phyloP scores from a whole-genome alignment of 2,113 vertebrate species.

The Guaruba guarouba region DNA sequence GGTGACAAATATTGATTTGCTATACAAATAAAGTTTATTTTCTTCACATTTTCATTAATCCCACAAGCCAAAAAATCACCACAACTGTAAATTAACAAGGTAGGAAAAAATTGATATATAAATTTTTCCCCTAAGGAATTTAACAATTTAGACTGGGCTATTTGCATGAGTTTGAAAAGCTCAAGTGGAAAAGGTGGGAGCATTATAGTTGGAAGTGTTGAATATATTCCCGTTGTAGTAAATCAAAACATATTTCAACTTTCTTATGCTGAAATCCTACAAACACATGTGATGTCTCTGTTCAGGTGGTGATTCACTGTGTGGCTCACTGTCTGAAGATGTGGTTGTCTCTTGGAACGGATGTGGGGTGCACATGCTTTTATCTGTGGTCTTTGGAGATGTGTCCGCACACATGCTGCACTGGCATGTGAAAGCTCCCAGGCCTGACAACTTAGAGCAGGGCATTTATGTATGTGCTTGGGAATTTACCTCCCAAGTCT shows the following conservation, averaged over 20 bases:
- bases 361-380: background rate
- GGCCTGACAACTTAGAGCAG: background rate
- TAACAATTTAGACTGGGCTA: background rate
- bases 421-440: background rate
- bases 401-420: background rate
- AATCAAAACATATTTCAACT: background rate
- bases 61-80: background rate
- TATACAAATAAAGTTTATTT: background rate
- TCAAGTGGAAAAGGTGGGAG: background rate
- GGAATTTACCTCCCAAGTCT: background rate
- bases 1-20: background rate
- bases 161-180: background rate
- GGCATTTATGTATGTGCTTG: background rate
- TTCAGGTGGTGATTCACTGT: background rate
- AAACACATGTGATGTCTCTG: background rate
- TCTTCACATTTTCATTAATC: background rate
- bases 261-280: background rate
- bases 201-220: background rate
- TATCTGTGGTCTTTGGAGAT: background rate
- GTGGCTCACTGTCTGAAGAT: background rate
- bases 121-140: background rate
- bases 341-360: background rate
- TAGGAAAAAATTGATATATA: background rate
- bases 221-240: background rate
- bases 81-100: background rate